phyloP scores from a whole-genome alignment of 1,140 invertebrate genomes.

The Drosophila nigromelanica region DNA sequence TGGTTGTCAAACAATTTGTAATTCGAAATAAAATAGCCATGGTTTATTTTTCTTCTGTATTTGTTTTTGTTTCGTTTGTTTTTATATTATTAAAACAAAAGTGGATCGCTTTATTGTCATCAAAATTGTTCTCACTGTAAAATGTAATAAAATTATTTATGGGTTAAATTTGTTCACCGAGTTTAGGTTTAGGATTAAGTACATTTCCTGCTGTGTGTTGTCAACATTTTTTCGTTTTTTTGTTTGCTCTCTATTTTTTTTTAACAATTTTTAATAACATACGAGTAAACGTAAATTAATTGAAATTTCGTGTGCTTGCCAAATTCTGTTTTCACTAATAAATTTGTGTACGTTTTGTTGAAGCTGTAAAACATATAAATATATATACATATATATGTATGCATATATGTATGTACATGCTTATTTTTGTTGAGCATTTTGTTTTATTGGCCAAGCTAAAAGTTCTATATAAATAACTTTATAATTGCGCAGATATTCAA shows the following conservation, averaged over 20 bases:
- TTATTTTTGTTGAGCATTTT: slow-evolving; percentile 27
- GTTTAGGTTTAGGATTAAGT: slow-evolving; percentile 64
- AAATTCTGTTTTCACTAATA: slow-evolving; percentile 14
- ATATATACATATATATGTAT: slow-evolving; percentile 19
- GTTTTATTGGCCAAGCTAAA: slow-evolving; percentile 31
- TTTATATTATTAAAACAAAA: slow-evolving; percentile 43
- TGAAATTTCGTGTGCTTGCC: slow-evolving; percentile 15
- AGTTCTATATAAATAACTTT: slow-evolving; percentile 20
- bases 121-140: slow-evolving; percentile 61
- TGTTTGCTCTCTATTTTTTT: slow-evolving; percentile 10
- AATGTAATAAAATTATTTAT: slow-evolving; percentile 66
- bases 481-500: slow-evolving; percentile 56
- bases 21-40: slow-evolving; percentile 57
- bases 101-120: slow-evolving; percentile 69
- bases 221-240: slow-evolving; percentile 10
- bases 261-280: slow-evolving; percentile 50
- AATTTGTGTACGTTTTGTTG: slow-evolving; percentile 4
- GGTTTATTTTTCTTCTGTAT: slow-evolving; percentile 24
- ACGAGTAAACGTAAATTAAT: slow-evolving; percentile 15
- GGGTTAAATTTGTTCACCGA: slow-evolving; percentile 43
- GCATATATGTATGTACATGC: slow-evolving; percentile 10
- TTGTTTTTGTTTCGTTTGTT: slow-evolving; percentile 33
- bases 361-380: slow-evolving; percentile 6
- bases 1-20: slow-evolving; percentile 76
- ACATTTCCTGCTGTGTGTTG: slow-evolving; percentile 41